Conservation (phyloP, 1,140 invertebrate species). For the Linepithema humile region DNA sequence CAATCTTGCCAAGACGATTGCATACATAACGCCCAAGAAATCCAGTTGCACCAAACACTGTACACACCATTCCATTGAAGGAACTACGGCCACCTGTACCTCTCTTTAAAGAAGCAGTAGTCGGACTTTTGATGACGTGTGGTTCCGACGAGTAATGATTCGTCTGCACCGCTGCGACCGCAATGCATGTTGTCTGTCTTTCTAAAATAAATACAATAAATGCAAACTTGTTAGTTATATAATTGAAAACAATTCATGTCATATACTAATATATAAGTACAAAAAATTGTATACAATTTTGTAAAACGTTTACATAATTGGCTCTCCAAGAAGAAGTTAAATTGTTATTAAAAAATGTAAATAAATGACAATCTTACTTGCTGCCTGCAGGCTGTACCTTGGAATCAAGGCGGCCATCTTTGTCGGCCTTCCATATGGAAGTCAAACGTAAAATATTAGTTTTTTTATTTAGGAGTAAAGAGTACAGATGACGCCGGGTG, state of each 20-base stretch:
- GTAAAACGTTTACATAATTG: not conserved
- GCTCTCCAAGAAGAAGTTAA: not conserved
- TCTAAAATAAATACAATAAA: constrained; percentile 64
- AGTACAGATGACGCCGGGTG: no score
- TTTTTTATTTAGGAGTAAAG: no score
- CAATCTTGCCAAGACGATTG: constrained; percentile 95
- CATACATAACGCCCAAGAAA: constrained; percentile 94
- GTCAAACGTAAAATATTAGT: no score
- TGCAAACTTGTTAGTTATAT: constrained; percentile 40
- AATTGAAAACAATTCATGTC: constrained; percentile 15
- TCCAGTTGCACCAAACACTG: constrained; percentile 97
- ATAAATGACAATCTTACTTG: constrained; percentile 65
- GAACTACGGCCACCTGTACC: constrained; percentile 97
- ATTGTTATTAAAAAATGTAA: not conserved
- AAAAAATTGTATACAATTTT: not conserved
- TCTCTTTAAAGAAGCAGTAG: constrained; percentile 89
- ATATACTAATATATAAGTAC: no score
- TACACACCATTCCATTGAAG: constrained; percentile 98
- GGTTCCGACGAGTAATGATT: constrained; percentile 78
- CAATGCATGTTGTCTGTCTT: constrained; percentile 67
- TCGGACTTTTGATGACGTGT: constrained; percentile 83
- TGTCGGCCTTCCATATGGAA: constrained; percentile 19
- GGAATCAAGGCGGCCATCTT: constrained; percentile 71
- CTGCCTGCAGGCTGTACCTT: constrained; percentile 44
- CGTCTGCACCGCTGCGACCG: constrained; percentile 66